Percentiles rank a stretch among this genome's conserved stretches.
Conservation (phyloP, 2,113 vertebrate genomes). For the Ophiodon elongatus region DNA sequence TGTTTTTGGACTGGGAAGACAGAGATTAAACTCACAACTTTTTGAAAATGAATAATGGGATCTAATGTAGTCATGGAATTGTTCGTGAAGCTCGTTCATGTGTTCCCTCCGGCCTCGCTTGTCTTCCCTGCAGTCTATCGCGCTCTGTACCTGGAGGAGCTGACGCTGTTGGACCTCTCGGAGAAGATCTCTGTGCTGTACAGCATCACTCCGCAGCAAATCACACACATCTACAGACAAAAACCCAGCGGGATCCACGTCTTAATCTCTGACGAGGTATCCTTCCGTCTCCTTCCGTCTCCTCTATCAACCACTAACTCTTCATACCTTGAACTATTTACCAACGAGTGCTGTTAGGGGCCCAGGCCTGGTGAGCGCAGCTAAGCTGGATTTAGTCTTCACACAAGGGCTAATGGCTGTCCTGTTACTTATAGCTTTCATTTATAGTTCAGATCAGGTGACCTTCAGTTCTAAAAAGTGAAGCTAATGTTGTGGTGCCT, state of each 20-base stretch:
- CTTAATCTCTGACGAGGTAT: slow-evolving; percentile 93
- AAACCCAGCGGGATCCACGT: slow-evolving; percentile 92
- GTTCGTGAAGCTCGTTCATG: no score
- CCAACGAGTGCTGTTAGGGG: background rate
- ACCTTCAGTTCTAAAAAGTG: no score
- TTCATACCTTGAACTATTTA: background rate
- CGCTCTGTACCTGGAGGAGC: slow-evolving; percentile 93
- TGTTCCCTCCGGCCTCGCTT: background rate
- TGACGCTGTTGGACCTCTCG: slow-evolving; percentile 90
- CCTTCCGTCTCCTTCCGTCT: background rate
- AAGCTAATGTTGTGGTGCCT: no score
- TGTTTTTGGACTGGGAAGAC: background rate
- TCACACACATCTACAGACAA: slow-evolving; percentile 91
- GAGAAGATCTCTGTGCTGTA: slow-evolving; percentile 94
- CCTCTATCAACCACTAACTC: background rate
- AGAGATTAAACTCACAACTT: background rate
- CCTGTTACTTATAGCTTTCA: background rate
- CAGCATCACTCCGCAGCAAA: slow-evolving; percentile 91
- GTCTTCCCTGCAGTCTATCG: slow-evolving; percentile 89
- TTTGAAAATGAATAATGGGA: background rate
- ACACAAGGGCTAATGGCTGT: background rate
- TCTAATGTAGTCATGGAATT: background rate
- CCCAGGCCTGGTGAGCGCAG: background rate
- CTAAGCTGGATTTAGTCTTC: background rate
- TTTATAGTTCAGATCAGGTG: background rate